phyloP scores from a whole-genome alignment of 2,888 invertebrate genomes.

The Dione juno region DNA sequence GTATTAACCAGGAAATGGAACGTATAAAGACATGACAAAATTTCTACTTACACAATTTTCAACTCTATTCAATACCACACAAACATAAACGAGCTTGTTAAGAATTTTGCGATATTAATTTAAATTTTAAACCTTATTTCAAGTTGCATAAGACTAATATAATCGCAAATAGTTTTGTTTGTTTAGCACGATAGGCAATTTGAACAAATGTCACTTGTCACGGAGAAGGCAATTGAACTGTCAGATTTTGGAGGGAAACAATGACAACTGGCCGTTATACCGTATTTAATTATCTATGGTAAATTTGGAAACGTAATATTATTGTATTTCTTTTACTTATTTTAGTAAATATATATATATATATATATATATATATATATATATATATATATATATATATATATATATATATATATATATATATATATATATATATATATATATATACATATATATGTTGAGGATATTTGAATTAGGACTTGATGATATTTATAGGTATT shows the following conservation, averaged over 20 bases:
- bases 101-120: not conserved
- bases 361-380: no score
- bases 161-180: conserved; percentile 10
- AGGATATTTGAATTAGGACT: no score
- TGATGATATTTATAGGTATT: no score
- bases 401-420: no score
- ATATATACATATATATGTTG: no score
- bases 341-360: no score
- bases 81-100: not conserved
- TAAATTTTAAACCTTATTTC: conserved; percentile 46
- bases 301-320: conserved; percentile 17
- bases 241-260: conserved; percentile 74
- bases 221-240: conserved; percentile 73
- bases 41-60: conserved; percentile 44
- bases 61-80: conserved; percentile 45
- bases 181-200: conserved; percentile 64
- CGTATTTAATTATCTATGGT: conserved; percentile 38
- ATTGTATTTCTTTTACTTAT: conserved; percentile 7
- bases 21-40: conserved; percentile 61
- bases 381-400: no score
- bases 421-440: no score
- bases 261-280: conserved; percentile 45
- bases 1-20: conserved; percentile 78
- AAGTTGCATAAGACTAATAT: not conserved
- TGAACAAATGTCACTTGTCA: conserved; percentile 78